Conservation (phyloP, 2,797 vertebrate species). For the Cuniculus paca region DNA sequence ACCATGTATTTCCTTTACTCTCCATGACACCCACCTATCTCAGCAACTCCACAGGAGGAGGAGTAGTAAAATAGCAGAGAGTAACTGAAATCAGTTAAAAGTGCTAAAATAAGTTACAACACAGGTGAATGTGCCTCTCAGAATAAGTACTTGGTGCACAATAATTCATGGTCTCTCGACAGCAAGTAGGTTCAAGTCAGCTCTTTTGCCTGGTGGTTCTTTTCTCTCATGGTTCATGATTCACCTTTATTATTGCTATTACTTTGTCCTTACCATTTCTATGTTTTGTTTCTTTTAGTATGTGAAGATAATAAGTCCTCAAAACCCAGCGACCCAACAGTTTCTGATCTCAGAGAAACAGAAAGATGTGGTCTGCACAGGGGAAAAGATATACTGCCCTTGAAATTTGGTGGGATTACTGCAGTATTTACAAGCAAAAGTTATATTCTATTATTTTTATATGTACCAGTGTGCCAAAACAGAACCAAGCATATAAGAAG, state of each 20-base stretch:
- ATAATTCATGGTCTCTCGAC: background rate
- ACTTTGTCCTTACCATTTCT: background rate
- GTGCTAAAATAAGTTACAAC: background rate
- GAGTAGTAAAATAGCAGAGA: background rate
- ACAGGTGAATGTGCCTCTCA: background rate
- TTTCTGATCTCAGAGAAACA: background rate
- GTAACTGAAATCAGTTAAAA: background rate
- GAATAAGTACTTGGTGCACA: background rate
- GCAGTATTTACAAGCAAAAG: background rate
- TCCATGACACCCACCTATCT: background rate
- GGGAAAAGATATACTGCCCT: background rate
- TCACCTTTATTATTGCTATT: background rate
- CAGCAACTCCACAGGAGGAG: slow-evolving; percentile 2
- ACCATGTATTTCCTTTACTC: background rate
- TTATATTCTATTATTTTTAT: slow-evolving; percentile 28
- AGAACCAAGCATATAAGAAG: background rate
- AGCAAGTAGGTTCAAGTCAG: background rate
- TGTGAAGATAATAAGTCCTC: background rate
- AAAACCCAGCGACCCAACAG: background rate
- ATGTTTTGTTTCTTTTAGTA: slow-evolving; percentile 29
- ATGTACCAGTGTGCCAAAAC: background rate
- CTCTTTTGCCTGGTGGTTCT: background rate
- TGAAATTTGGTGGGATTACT: slow-evolving; percentile 20
- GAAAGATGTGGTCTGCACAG: background rate
- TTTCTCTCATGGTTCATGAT: background rate